Percentiles rank a stretch among this genome's conserved stretches.
phyloP scores from a whole-genome alignment of 2,888 invertebrate species.

The Aromia moschata region DNA sequence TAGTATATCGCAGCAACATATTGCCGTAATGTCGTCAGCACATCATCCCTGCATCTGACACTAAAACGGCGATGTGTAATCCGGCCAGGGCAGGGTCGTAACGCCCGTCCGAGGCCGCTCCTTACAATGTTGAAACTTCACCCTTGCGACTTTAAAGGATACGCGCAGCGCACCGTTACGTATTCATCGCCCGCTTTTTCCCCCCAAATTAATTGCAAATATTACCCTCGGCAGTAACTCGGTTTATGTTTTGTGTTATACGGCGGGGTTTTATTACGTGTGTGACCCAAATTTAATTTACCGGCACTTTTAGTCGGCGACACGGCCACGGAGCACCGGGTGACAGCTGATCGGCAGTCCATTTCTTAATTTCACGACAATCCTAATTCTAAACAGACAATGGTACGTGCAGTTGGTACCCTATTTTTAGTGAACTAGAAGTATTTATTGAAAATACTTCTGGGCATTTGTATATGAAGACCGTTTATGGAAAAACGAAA shows the following conservation, averaged over 20 bases:
- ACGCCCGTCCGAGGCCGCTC: conserved; percentile 33
- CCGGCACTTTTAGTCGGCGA: too few species aligned
- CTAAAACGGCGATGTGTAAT: conserved; percentile 41
- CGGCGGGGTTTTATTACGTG: background rate
- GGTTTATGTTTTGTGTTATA: background rate
- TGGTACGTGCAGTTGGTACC: too few species aligned
- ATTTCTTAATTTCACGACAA: too few species aligned
- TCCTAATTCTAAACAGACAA: too few species aligned
- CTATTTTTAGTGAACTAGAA: too few species aligned
- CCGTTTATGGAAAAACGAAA: too few species aligned
- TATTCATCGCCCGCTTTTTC: background rate
- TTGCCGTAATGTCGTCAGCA: conserved; percentile 49
- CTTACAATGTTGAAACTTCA: conserved; percentile 25
- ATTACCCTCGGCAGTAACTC: background rate
- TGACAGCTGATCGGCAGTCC: too few species aligned
- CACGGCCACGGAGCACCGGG: too few species aligned
- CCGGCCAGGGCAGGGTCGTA: conserved; percentile 39
- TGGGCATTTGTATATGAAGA: too few species aligned
- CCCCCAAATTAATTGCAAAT: conserved; percentile 7
- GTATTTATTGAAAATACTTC: too few species aligned
- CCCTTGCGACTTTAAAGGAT: conserved; percentile 27
- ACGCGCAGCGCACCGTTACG: conserved; percentile 8
- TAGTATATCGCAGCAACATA: conserved; percentile 43
- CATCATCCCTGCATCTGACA: conserved; percentile 49
- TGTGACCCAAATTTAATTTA: background rate